Conservation (phyloP, 2,888 invertebrate species). For the Nycteola revayana region DNA sequence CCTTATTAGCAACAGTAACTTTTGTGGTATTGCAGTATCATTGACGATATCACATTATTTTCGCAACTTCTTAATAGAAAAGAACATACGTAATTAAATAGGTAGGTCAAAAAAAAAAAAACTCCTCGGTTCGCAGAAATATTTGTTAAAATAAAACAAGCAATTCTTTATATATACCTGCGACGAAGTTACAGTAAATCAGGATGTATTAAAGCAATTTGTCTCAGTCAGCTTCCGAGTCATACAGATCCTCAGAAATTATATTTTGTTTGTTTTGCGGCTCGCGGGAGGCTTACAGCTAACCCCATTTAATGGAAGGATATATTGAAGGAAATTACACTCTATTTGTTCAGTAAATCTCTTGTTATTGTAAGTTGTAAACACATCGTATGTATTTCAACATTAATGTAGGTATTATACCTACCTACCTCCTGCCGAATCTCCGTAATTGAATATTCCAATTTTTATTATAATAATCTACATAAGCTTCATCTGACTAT, state of each 20-base stretch:
- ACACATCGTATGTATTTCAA: not conserved
- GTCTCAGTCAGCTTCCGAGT: constrained; percentile 49
- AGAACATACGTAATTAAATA: no score
- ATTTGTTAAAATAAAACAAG: not conserved
- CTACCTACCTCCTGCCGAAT: no score
- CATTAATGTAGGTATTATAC: no score
- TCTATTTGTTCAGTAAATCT: constrained; percentile 1
- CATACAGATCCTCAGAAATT: constrained; percentile 28
- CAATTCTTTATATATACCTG: constrained; percentile 40
- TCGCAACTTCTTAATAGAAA: no score
- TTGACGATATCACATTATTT: no score
- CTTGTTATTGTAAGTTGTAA: not conserved
- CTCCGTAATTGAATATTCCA: no score
- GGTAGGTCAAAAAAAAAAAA: no score
- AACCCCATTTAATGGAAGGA: constrained; percentile 13
- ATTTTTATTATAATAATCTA: no score
- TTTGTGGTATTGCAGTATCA: no score
- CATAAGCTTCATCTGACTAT: no score
- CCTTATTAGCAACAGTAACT: no score
- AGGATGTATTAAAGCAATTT: constrained; percentile 52
- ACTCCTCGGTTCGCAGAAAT: no score
- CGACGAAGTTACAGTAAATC: constrained; percentile 32
- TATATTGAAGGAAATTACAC: constrained; percentile 24
- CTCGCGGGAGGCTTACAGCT: constrained; percentile 30
- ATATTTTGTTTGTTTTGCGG: constrained; percentile 48